Evolutionary conservation across 2,888 invertebrate genomes (phyloP).

Genomic region (Ceriagrion tenellum): DNA sequence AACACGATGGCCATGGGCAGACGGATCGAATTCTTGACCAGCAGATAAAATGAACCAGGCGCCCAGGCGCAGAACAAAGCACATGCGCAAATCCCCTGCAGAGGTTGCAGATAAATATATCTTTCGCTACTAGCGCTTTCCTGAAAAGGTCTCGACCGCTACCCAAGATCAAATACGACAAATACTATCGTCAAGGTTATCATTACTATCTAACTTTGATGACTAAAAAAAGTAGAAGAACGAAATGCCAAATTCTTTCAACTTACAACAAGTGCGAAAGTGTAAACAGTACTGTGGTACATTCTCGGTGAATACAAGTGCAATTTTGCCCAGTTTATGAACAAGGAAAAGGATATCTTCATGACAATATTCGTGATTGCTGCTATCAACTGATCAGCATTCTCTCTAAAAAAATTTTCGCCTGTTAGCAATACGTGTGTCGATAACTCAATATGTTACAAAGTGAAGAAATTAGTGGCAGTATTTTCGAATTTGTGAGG

Average conservation of each 20-base stretch:
- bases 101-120: neutral
- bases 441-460: conserved; percentile 37
- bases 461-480: conserved; percentile 73
- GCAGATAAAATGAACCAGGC: neutral
- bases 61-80: neutral
- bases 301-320: neutral
- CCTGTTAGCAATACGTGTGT: neutral
- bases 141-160: too few relatives aligned
- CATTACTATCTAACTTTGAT: neutral
- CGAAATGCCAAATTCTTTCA: neutral
- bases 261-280: neutral
- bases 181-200: too few relatives aligned
- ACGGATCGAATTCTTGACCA: neutral
- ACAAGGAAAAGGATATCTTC: neutral
- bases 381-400: neutral
- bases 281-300: neutral
- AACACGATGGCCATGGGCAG: neutral
- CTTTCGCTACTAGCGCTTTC: neutral
- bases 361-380: neutral
- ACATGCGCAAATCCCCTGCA: neutral
- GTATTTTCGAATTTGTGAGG: conserved; percentile 77
- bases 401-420: neutral
- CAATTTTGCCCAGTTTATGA: neutral
- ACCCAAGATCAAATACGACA: too few relatives aligned
- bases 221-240: neutral